Evolutionary conservation across 2,113 vertebrate species (phyloP), one percentile per base, ranked within the genome.

Genomic region (Hiodon tergisus): DNA sequence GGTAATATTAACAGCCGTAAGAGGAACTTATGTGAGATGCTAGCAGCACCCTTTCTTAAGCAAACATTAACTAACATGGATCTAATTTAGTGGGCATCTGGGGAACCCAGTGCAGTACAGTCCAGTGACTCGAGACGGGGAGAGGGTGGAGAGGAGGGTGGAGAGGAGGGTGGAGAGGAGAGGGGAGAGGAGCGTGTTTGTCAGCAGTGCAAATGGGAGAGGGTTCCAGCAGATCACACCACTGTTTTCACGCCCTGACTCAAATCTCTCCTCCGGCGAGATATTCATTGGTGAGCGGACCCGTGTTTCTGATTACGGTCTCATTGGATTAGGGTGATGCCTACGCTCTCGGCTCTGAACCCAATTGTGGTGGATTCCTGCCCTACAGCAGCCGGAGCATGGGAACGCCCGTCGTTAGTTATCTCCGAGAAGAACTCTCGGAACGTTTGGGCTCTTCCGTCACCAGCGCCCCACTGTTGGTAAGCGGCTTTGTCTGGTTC

Each of bases 241-340:
- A 61, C 81, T 68, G 77, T 81, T 86, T 31, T 77, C 59, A 74
- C 79, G 77, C 79, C 74, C 83, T 86, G 84, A 89, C 87, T 86
- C 86, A 88, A 87, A 71, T 57, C 67, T 71, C 68, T 79, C 81
- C 86, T 86, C 82, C 82, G 86, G 87, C 88, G 85, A 88, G 82
- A 89, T 90, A 87, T 84, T 87, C 85, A 83, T 76, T 81, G 89
- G 83, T 83, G 89, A 90, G 86, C 81, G 86, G 78, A 63, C 70
- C 74, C 73, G 80, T 89, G 89, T 87, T 89, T 86, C 78, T 81
- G 81, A 86, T 89, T 88, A 86, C 79, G 78, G 81, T 75, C 69
- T 81, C 46, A 81, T 79, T 77, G 78, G 78, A 82, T 31, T 31
- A 31, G 31, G 31, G 31, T 86, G 85, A 89, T 89, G 79, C 83